Percentiles rank a stretch among this genome's conserved stretches.
These are phyloP conservation scores for Theonella swinhoei DNA, from an alignment of 37 sponge, comb jelly and placozoan genomes.

Conservation along the genomic window DNA sequence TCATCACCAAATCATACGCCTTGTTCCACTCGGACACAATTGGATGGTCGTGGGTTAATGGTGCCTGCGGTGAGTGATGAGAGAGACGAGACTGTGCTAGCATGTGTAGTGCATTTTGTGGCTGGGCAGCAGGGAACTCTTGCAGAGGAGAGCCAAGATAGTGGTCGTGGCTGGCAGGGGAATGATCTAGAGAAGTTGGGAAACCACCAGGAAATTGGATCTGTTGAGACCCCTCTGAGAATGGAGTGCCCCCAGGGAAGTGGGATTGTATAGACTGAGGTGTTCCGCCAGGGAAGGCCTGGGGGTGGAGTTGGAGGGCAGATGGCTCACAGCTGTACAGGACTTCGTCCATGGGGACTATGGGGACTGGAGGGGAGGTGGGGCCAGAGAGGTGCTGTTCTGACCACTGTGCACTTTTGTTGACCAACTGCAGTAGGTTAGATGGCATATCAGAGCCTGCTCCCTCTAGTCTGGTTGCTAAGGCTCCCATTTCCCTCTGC, in stretches of 20 bases:
- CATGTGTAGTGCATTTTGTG: background rate
- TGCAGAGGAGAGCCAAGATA: background rate
- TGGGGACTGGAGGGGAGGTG: constrained; percentile 5
- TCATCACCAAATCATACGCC: constrained; percentile 44
- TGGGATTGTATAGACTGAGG: background rate
- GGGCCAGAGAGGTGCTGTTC: background rate
- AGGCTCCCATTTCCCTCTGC: background rate
- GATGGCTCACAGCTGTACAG: background rate
- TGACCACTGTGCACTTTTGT: background rate
- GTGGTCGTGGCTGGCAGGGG: background rate
- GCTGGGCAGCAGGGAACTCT: background rate
- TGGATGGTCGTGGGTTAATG: constrained; percentile 41
- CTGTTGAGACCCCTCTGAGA: background rate
- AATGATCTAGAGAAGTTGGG: constrained; percentile 7
- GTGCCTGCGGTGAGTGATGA: constrained; percentile 10
- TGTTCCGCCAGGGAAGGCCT: background rate
- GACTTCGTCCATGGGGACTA: constrained; percentile 32
- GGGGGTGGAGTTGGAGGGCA: background rate
- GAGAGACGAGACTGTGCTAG: constrained; percentile 14
- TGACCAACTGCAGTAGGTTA: background rate
- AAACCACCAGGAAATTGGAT: background rate
- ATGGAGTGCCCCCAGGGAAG: background rate
- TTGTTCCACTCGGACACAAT: constrained; percentile 59
- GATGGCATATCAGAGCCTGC: background rate
- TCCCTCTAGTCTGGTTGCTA: background rate